These are phyloP conservation scores for Lacerta agilis DNA, from an alignment of 2,797 vertebrate species.

Conservation along the genomic window DNA sequence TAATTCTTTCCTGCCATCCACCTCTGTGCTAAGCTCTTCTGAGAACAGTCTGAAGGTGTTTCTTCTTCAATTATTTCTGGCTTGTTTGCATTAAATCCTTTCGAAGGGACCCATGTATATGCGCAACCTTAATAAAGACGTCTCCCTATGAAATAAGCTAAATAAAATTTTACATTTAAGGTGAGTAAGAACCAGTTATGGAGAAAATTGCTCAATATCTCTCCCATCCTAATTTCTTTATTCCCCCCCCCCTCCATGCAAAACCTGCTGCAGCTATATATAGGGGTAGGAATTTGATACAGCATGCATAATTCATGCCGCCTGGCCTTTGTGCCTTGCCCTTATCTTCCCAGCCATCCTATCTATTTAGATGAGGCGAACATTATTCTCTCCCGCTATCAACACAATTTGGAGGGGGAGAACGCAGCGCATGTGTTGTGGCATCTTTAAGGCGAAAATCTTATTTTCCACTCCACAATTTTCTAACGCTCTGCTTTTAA, in stretches of 20 bases:
- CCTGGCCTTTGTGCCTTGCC: slow-evolving; percentile 76
- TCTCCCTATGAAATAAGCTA: slow-evolving; percentile 86
- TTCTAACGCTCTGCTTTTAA: background rate
- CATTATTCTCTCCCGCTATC: slow-evolving; percentile 87
- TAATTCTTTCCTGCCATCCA: slow-evolving; percentile 90
- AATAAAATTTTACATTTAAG: slow-evolving; percentile 93
- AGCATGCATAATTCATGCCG: slow-evolving; percentile 94
- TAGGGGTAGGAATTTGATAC: slow-evolving; percentile 84
- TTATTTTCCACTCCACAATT: background rate
- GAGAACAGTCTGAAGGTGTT: slow-evolving; percentile 85
- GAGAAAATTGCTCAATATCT: slow-evolving; percentile 94
- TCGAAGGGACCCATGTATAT: slow-evolving; percentile 79
- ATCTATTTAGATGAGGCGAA: slow-evolving; percentile 89
- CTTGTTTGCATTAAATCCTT: slow-evolving; percentile 92
- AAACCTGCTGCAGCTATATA: slow-evolving; percentile 78
- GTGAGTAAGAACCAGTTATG: slow-evolving; percentile 91
- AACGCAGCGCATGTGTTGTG: slow-evolving; percentile 7
- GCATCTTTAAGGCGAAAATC: background rate
- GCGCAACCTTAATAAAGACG: slow-evolving; percentile 84
- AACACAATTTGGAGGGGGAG: slow-evolving; percentile 76
- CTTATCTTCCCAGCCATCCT: slow-evolving; percentile 78
- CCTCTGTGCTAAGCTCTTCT: slow-evolving; percentile 86
- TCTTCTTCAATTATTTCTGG: slow-evolving; percentile 93
- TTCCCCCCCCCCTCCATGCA: slow-evolving; percentile 66
- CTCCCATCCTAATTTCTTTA: slow-evolving; percentile 86